Conservation (phyloP, 1,140 invertebrate species). For the Scaptodrosophila lebanonensis region DNA sequence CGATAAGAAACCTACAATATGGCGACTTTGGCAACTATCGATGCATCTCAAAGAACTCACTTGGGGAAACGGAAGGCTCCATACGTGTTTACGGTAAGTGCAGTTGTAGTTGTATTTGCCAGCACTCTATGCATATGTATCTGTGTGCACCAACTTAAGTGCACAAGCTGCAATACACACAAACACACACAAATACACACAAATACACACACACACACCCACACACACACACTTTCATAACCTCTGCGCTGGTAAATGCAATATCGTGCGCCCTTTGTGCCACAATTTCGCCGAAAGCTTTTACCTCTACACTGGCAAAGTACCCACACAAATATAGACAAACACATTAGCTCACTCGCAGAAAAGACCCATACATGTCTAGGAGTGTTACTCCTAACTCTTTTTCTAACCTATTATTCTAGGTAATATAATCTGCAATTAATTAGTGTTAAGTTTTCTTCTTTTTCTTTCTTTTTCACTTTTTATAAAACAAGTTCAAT, state of each 20-base stretch:
- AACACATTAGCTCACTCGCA: not conserved
- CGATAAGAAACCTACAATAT: slow-evolving; percentile 86
- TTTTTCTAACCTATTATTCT: too few species aligned
- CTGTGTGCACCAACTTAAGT: slow-evolving; percentile 42
- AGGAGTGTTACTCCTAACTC: too few species aligned
- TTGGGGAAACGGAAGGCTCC: slow-evolving; percentile 94
- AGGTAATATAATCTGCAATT: too few species aligned
- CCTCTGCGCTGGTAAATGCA: slow-evolving; percentile 53
- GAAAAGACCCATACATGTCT: not conserved
- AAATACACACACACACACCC: slow-evolving; percentile 9
- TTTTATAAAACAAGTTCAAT: too few species aligned
- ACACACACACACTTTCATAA: not conserved
- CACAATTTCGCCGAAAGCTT: slow-evolving; percentile 72
- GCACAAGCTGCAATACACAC: slow-evolving; percentile 61
- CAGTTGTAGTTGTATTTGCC: slow-evolving; percentile 61
- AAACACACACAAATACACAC: slow-evolving; percentile 12
- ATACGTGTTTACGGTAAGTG: slow-evolving; percentile 93
- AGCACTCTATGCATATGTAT: not conserved
- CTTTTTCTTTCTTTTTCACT: too few species aligned
- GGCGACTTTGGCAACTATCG: slow-evolving; percentile 90
- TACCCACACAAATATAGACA: slow-evolving; percentile 14
- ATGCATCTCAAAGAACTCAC: slow-evolving; percentile 93
- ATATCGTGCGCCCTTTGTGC: slow-evolving; percentile 70
- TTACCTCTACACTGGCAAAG: slow-evolving; percentile 61
- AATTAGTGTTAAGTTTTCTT: too few species aligned